phyloP scores from a whole-genome alignment of 2,888 invertebrate species.

The Scaeva pyrastri region DNA sequence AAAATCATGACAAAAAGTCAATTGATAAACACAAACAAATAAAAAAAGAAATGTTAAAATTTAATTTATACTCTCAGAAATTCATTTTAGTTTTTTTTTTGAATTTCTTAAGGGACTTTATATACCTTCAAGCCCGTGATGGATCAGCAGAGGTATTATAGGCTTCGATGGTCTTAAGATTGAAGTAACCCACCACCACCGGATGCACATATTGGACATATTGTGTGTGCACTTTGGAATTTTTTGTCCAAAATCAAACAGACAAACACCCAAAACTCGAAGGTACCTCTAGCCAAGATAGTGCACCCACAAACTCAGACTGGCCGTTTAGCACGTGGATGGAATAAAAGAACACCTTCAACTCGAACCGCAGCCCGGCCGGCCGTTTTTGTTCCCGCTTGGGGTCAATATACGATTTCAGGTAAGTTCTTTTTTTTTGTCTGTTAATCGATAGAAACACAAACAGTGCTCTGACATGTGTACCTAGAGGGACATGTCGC shows the following conservation, averaged over 20 bases:
- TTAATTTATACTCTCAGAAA: constrained; percentile 68
- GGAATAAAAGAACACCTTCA: constrained; percentile 45
- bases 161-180: constrained; percentile 40
- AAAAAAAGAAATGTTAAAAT: constrained; percentile 49
- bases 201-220: constrained; percentile 65
- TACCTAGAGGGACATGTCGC: constrained; percentile 32
- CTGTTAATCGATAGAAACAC: constrained; percentile 42
- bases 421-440: constrained; percentile 26
- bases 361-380: background rate
- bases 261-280: constrained; percentile 27
- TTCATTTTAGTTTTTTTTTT: background rate
- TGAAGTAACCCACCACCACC: constrained; percentile 9
- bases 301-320: constrained; percentile 49
- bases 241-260: constrained; percentile 53
- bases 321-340: constrained; percentile 50
- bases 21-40: constrained; percentile 37
- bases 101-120: background rate
- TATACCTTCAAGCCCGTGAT: background rate
- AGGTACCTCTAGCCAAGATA: constrained; percentile 34
- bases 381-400: background rate
- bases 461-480: constrained; percentile 55
- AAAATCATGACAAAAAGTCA: constrained; percentile 73
- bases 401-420: constrained; percentile 68
- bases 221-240: constrained; percentile 67
- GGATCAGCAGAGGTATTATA: constrained; percentile 2